Evolutionary conservation across 2,888 invertebrate genomes (phyloP), one percentile per base, ranked within the genome.

Genomic region (Cyrtodaria siliqua): DNA sequence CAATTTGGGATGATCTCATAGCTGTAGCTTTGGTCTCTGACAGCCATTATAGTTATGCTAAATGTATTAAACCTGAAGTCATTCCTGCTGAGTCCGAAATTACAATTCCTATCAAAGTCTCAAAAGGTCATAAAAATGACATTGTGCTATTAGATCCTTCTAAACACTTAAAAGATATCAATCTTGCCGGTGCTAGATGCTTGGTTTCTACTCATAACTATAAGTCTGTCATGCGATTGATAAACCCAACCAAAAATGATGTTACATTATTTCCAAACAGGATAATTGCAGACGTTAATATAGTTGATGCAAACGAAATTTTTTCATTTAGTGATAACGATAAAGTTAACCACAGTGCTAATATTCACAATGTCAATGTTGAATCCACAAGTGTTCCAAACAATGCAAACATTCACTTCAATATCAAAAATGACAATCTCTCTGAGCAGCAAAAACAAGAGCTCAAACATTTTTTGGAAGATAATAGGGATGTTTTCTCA

Each of bases 401-500:
- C 44, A 44, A 6, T 18, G n/a, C 4, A 9, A 20, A 44, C 6
- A 6, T 44, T 9, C 4, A 44, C 6, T 44, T 44, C 16, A 20
- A 44, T 6, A 44, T 9, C 4, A 16, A 4, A 18, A 44, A 44
- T 44, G 44, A 44, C 6, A 6, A 44, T 44, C 16, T 44, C 3
- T 44, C 44, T 18, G n/a, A 44, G 6, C n/a, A 44, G 16, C 44
- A 44, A 44, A 6, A 44, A 18, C 9, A 18, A 18, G 3, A 44
- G 44, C 20, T 44, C 16, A 44, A 44, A 40, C 9, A 49, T 3
- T 66, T 73, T 61, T 40, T 73, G n/a, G 12, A 33, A n/a, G 20
- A 56, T 9, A 73, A 73, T 29, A 67, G 20, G n/a, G 61, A 73
- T 61, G 23, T 61, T 1, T 73, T 73, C 33, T 73, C 72, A 18